These are phyloP conservation scores for Semnornis frantzii DNA, from an alignment of 2,113 vertebrate genomes.

Conservation along the genomic window DNA sequence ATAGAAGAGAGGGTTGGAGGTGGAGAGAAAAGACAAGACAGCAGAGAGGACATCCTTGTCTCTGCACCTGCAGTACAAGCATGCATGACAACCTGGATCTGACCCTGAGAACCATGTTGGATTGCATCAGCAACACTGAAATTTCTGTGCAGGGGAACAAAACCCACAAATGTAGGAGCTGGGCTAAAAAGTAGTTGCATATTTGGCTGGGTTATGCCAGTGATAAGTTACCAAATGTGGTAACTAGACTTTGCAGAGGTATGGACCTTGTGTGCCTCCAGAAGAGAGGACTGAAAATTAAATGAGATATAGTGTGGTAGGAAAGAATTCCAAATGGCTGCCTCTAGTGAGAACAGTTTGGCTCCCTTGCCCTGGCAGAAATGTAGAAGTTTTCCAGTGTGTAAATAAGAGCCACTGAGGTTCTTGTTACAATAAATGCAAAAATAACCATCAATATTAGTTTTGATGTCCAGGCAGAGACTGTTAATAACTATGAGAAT, in stretches of 20 bases:
- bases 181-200: not conserved
- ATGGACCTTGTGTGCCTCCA: slow-evolving; percentile 2
- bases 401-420: slow-evolving; percentile 19
- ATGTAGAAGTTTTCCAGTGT: not conserved
- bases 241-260: slow-evolving; percentile 21
- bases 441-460: too few species aligned
- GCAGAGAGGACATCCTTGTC: not conserved
- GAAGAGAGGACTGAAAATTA: slow-evolving; percentile 48
- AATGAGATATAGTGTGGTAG: slow-evolving; percentile 25
- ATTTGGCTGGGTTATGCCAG: not conserved
- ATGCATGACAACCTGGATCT: not conserved
- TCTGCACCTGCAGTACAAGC: not conserved
- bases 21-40: not conserved
- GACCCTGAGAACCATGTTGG: rapidly evolving
- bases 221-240: slow-evolving; percentile 14
- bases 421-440: too few species aligned
- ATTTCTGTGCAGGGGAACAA: not conserved
- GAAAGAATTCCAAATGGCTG: slow-evolving; percentile 51
- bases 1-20: not conserved
- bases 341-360: slow-evolving; percentile 14
- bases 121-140: not conserved
- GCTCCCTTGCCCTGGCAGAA: slow-evolving; percentile 49
- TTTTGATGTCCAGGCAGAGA: too few species aligned
- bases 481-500: too few species aligned
- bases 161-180: not conserved